Evolutionary conservation across 2,888 invertebrate genomes (phyloP), one percentile per base, ranked within the genome.

Genomic region (Sesia apiformis): DNA sequence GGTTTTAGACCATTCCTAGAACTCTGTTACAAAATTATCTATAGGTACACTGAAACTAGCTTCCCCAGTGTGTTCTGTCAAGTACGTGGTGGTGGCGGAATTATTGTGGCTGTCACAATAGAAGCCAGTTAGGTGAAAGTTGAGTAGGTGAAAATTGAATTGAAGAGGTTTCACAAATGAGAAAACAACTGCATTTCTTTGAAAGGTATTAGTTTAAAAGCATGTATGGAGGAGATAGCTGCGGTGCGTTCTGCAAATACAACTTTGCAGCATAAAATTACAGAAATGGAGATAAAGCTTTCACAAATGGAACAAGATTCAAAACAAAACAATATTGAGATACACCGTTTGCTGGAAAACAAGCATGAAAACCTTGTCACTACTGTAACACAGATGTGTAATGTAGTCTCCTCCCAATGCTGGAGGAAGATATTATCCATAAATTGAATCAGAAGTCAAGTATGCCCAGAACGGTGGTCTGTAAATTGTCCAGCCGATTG

Each of bases 401-500:
- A 42, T 4, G 46, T 55, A 3, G 51, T 58, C 6, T 52, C 51
- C 0, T 49, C 41, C 49, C 49, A 1, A 38, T 58, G 3, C 38
- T 39, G 3, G 58, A 57, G 3, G 46, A 52, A 1, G 61, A 63
- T 49, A 56, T 62, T 5, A 39, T 67, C 0, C 62, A 65, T 0
- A 60, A 64, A 53, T 52, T 60, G 8, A 57, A 62, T 38, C 58
- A 54, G 5, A 51, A 55, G 3, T 51, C 39, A 3, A 51, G 6
- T 3, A 50, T 54, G 40, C 58, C 58, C 8, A 23, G 56, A 49
- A 42, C 55, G 3, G 54, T 58, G 3, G 43, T 58, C 40, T 43
- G 57, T 4, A 59, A 60, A 43, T 56, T 66, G 4, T 54, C 55
- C 4, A 64, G 57, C 51, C 62, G 57, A 4, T 7, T 38, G 7